A percentile compares a stretch with the other conserved stretches of the same genome.
These are phyloP conservation scores for Meandrina meandrites DNA, from an alignment of 92 coral and sea anemone genomes.

Conservation along the genomic window DNA sequence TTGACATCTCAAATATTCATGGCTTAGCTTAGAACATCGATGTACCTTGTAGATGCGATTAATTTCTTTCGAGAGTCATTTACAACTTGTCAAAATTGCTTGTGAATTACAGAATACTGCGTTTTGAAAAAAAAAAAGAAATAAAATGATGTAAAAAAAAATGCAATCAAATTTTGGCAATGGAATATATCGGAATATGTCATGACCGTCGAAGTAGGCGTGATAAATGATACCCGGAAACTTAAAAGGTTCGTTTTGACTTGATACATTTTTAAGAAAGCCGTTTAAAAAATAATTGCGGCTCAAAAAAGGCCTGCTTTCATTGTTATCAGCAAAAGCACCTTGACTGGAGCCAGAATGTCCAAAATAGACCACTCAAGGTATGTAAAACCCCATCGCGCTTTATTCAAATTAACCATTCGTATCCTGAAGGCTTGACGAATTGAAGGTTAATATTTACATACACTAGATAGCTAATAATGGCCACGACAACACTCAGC, in stretches of 20 bases:
- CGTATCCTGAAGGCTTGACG: background rate
- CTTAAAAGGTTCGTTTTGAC: background rate
- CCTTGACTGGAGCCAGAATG: slow-evolving; percentile 14
- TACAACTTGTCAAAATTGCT: background rate
- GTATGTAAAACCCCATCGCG: slow-evolving; percentile 18
- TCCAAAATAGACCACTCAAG: slow-evolving; percentile 8
- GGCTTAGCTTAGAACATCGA: background rate
- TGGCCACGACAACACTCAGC: slow-evolving; percentile 30
- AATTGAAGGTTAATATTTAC: slow-evolving; percentile 18
- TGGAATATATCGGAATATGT: background rate
- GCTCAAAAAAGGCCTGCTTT: background rate
- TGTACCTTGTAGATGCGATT: background rate
- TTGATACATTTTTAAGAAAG: background rate
- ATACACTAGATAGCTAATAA: slow-evolving; percentile 21
- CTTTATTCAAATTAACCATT: slow-evolving; percentile 32
- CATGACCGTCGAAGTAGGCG: background rate
- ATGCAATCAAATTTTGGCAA: background rate
- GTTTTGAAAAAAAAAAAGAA: background rate
- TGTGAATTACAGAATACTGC: background rate
- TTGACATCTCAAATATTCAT: background rate
- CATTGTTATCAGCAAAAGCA: slow-evolving; percentile 13
- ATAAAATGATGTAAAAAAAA: background rate
- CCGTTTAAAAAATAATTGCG: background rate
- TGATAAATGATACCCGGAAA: background rate
- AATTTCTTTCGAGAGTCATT: background rate